Evolutionary conservation across 2,888 invertebrate species (phyloP).

Genomic region (Eristalinus aeneus): DNA sequence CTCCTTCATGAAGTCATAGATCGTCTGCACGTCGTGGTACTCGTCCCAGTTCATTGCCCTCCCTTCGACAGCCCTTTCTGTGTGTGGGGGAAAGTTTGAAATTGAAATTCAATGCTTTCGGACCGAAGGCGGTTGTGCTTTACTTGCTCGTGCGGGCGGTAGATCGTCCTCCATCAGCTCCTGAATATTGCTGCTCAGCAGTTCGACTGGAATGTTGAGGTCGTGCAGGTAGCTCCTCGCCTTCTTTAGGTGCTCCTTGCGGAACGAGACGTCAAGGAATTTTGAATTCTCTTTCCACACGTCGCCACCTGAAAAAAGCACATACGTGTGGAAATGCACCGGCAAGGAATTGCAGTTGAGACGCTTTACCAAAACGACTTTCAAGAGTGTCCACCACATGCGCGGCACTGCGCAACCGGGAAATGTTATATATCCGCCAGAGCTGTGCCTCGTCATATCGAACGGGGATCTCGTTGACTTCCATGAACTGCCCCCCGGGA

Average conservation of each 20-base stretch:
- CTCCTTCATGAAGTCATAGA: slow-evolving; percentile 87
- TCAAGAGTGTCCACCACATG: slow-evolving; percentile 74
- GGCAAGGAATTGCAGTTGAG: background rate
- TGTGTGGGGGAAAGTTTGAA: slow-evolving; percentile 33
- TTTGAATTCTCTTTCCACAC: slow-evolving; percentile 79
- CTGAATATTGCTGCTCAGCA: slow-evolving; percentile 89
- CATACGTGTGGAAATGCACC: background rate
- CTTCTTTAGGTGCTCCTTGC: slow-evolving; percentile 83
- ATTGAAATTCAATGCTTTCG: slow-evolving; percentile 23
- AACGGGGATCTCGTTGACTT: slow-evolving; percentile 75
- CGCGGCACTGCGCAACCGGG: slow-evolving; percentile 72
- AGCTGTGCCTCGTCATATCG: slow-evolving; percentile 77
- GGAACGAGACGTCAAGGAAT: slow-evolving; percentile 86
- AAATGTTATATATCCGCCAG: slow-evolving; percentile 79
- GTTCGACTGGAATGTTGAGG: slow-evolving; percentile 84
- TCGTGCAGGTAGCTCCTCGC: slow-evolving; percentile 84
- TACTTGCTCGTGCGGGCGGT: slow-evolving; percentile 78
- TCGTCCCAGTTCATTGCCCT: slow-evolving; percentile 87
- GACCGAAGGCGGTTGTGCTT: slow-evolving; percentile 55
- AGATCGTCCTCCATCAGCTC: slow-evolving; percentile 85
- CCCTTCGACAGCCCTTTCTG: slow-evolving; percentile 49
- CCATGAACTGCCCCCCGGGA: slow-evolving; percentile 58
- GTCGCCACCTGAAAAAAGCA: slow-evolving; percentile 74
- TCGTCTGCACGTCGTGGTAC: slow-evolving; percentile 86
- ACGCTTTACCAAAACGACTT: slow-evolving; percentile 74